Conservation (phyloP, 2,113 vertebrate genomes). For the Notarius lentiginosus region DNA sequence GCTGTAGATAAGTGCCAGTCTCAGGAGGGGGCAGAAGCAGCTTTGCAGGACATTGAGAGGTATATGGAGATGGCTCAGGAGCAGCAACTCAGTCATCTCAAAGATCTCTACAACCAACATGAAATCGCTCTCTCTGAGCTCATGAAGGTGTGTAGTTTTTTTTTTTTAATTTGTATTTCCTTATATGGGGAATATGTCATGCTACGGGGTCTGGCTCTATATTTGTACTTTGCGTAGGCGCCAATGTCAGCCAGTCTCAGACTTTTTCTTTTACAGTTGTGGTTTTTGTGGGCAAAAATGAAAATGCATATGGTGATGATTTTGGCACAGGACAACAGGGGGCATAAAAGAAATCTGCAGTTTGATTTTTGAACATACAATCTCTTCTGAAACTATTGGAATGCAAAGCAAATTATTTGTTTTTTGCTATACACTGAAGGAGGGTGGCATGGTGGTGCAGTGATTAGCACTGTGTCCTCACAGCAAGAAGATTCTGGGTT, state of each 20-base stretch:
- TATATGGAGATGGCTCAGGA: slow-evolving; percentile 82
- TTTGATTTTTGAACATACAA: background rate
- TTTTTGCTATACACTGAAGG: background rate
- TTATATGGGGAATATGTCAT: background rate
- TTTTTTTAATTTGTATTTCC: background rate
- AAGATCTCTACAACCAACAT: slow-evolving; percentile 87
- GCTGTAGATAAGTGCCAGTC: slow-evolving; percentile 95
- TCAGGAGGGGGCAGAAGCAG: slow-evolving; percentile 90
- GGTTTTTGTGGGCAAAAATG: background rate
- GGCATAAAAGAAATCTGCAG: too few relatives aligned
- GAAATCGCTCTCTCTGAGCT: slow-evolving; percentile 83
- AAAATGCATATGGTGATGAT: background rate
- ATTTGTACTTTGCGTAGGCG: background rate
- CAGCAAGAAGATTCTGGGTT: too few relatives aligned
- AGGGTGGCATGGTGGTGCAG: too few relatives aligned
- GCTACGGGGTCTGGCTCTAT: background rate
- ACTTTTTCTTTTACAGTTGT: background rate
- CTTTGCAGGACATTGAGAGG: slow-evolving; percentile 83
- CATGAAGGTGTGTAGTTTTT: slow-evolving; percentile 75
- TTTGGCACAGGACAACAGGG: background rate
- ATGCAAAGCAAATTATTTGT: background rate
- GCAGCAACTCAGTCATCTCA: slow-evolving; percentile 78
- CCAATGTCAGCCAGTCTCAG: background rate
- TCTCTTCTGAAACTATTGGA: background rate
- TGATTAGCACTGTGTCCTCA: too few relatives aligned